Percentiles rank a stretch among this genome's conserved stretches.
These are phyloP conservation scores for Serripes groenlandicus DNA, from an alignment of 2,888 invertebrate species.

Conservation along the genomic window DNA sequence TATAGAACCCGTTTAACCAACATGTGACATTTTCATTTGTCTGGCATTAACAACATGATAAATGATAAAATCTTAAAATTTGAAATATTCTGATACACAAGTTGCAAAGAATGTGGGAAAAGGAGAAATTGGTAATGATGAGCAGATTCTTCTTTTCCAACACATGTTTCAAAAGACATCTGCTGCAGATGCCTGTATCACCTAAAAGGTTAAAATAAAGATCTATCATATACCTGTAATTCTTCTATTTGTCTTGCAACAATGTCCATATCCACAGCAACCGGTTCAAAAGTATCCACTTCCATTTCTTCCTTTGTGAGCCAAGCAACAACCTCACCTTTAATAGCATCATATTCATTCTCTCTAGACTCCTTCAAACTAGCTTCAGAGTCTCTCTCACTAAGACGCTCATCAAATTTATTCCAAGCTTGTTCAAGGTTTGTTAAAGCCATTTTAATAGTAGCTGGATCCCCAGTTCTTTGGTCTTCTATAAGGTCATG, in stretches of 20 bases:
- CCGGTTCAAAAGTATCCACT: conserved; percentile 92
- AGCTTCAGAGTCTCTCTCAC: conserved; percentile 94
- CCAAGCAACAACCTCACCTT: conserved; percentile 95
- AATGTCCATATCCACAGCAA: conserved; percentile 95
- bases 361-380: conserved; percentile 95
- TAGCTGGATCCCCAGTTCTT: conserved; percentile 80
- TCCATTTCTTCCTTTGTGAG: conserved; percentile 92
- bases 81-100: too few species aligned
- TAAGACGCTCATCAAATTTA: conserved; percentile 93
- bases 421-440: conserved; percentile 95
- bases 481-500: conserved; percentile 80
- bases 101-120: too few species aligned
- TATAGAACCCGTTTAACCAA: too few species aligned
- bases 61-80: too few species aligned
- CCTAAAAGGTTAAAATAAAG: not conserved
- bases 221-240: conserved; percentile 85
- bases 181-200: too few species aligned
- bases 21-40: too few species aligned
- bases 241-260: conserved; percentile 92
- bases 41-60: too few species aligned
- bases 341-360: conserved; percentile 93
- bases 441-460: conserved; percentile 79
- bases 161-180: too few species aligned
- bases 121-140: too few species aligned
- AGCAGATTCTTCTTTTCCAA: too few species aligned